Evolutionary conservation across 2,113 vertebrate genomes (phyloP).

Genomic region (Steatornis caripensis): DNA sequence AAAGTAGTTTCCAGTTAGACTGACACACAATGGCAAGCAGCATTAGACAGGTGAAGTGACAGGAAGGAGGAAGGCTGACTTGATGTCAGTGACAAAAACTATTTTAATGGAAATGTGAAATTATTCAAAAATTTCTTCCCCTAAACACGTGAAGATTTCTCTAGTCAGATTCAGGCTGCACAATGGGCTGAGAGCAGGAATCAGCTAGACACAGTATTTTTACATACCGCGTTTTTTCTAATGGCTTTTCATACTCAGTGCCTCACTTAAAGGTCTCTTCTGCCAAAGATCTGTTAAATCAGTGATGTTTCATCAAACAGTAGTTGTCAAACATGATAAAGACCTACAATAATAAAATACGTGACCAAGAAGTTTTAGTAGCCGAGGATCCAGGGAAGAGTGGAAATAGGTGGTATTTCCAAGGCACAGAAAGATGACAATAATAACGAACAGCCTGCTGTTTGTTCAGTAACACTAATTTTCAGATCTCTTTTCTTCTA

Average conservation of each 20-base stretch:
- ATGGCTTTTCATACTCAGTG: slow-evolving; percentile 22
- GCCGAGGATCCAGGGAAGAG: not conserved
- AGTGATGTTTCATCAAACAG: slow-evolving; percentile 31
- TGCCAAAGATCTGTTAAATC: slow-evolving; percentile 47
- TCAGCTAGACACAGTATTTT: slow-evolving; percentile 43
- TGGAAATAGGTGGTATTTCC: not conserved
- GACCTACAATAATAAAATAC: slow-evolving; percentile 39
- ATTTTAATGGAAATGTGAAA: slow-evolving; percentile 71
- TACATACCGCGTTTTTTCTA: not conserved
- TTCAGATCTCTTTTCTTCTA: not conserved
- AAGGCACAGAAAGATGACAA: not conserved
- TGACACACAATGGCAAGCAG: slow-evolving; percentile 62
- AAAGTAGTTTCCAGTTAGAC: slow-evolving; percentile 55
- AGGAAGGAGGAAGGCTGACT: slow-evolving; percentile 64
- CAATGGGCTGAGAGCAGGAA: slow-evolving; percentile 38
- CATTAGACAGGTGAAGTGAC: slow-evolving; percentile 63
- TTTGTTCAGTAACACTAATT: not conserved
- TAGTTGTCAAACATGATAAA: slow-evolving; percentile 46
- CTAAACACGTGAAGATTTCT: slow-evolving; percentile 52
- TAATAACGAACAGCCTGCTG: not conserved
- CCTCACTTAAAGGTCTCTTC: slow-evolving; percentile 32
- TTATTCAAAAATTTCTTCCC: slow-evolving; percentile 62
- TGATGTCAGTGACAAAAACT: slow-evolving; percentile 66
- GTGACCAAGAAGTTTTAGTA: slow-evolving; percentile 32
- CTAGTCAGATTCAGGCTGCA: slow-evolving; percentile 45